These are phyloP conservation scores for Phalacrocorax brasilianus DNA, from an alignment of 2,113 vertebrate genomes.

Conservation along the genomic window DNA sequence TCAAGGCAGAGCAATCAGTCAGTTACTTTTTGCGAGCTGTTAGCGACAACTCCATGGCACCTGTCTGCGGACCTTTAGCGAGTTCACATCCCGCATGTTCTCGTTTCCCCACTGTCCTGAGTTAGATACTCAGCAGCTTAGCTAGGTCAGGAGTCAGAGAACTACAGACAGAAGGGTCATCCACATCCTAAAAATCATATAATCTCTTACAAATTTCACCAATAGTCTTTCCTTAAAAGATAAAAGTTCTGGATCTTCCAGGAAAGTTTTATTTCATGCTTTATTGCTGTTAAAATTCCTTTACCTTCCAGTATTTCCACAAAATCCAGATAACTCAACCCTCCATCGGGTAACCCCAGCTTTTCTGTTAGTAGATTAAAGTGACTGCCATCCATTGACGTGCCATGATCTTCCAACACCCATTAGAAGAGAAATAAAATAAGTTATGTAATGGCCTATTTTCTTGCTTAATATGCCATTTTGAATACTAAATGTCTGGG, in stretches of 20 bases:
- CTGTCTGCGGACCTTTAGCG: background rate
- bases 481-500: background rate
- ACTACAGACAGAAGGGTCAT: background rate
- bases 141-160: background rate
- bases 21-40: background rate
- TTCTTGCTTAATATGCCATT: background rate
- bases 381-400: conserved; percentile 54
- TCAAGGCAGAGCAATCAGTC: background rate
- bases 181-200: background rate
- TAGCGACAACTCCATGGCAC: background rate
- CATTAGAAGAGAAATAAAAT: background rate
- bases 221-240: background rate
- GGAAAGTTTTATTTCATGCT: background rate
- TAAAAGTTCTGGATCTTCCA: background rate
- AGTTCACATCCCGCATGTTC: background rate
- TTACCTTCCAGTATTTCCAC: conserved; percentile 60
- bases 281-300: background rate
- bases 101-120: background rate
- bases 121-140: background rate
- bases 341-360: conserved; percentile 46
- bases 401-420: conserved; percentile 57
- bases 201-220: background rate
- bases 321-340: conserved; percentile 60
- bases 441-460: background rate
- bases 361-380: conserved; percentile 36